phyloP scores from a whole-genome alignment of 2,888 invertebrate species.

The Seira musarum region DNA sequence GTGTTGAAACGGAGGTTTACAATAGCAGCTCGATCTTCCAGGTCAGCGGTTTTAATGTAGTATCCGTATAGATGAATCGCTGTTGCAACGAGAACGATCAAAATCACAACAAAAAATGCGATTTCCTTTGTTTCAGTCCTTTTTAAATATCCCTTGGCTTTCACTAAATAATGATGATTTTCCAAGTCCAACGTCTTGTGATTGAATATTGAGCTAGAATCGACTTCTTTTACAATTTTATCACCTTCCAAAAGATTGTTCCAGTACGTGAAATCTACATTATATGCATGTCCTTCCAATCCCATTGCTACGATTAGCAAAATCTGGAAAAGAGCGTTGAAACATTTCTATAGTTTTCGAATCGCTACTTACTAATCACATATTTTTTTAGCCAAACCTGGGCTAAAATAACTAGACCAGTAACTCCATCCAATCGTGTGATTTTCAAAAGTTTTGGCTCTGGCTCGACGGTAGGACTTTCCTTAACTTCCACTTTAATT shows the following conservation, averaged over 20 bases:
- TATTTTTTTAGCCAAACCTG: too few relatives aligned
- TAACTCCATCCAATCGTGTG: too few relatives aligned
- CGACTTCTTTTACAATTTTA: background rate
- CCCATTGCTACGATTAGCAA: slow-evolving; percentile 24
- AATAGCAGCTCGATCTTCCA: slow-evolving; percentile 17
- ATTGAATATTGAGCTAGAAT: background rate
- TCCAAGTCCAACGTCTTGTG: slow-evolving; percentile 18
- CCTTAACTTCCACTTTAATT: too few relatives aligned
- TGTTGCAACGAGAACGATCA: background rate
- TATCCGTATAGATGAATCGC: slow-evolving; percentile 12
- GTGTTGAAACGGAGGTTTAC: slow-evolving; percentile 16
- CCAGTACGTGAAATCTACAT: slow-evolving; percentile 30
- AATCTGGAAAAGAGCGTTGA: slow-evolving; percentile 21
- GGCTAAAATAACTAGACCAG: too few relatives aligned
- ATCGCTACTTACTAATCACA: too few relatives aligned
- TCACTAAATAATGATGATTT: slow-evolving; percentile 25
- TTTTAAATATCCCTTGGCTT: slow-evolving; percentile 18
- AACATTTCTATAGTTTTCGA: too few relatives aligned
- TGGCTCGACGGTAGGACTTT: too few relatives aligned
- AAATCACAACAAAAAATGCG: slow-evolving; percentile 19
- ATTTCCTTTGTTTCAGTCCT: slow-evolving; percentile 29
- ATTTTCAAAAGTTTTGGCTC: too few relatives aligned
- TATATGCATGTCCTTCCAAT: slow-evolving; percentile 26
- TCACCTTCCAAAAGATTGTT: slow-evolving; percentile 18
- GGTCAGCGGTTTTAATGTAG: slow-evolving; percentile 23